Percentiles rank a stretch among this genome's conserved stretches.
phyloP scores from a whole-genome alignment of 2,888 invertebrate species.

The Brenthis hecate region DNA sequence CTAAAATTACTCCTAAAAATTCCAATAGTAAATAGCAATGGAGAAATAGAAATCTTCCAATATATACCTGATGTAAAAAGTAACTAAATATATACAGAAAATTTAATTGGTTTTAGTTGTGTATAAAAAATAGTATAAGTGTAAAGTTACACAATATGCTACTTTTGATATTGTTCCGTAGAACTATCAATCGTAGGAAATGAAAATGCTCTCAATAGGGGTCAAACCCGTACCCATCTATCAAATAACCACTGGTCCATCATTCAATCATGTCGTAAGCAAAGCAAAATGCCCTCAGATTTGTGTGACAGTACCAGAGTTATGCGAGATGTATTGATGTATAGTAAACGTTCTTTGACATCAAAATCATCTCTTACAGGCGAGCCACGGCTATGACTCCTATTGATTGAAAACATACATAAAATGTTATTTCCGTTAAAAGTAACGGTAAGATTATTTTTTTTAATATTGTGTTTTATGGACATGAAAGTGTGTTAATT shows the following conservation, averaged over 20 bases:
- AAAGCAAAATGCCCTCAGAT: conserved; percentile 2
- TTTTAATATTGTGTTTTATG: no score
- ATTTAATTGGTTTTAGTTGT: no score
- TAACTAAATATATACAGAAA: no score
- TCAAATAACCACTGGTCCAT: conserved; percentile 2
- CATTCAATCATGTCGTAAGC: conserved; percentile 6
- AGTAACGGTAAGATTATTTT: not conserved
- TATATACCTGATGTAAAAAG: no score
- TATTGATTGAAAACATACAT: not conserved
- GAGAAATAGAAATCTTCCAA: no score
- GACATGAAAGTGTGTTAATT: no score
- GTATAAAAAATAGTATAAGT: no score
- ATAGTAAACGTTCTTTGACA: conserved; percentile 3
- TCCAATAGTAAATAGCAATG: no score
- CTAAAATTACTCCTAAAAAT: no score
- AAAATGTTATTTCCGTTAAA: conserved; percentile 3
- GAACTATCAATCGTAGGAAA: conserved; percentile 9
- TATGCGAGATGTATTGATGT: not conserved
- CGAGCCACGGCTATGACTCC: not conserved
- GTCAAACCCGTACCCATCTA: conserved; percentile 11
- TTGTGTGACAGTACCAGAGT: conserved; percentile 14
- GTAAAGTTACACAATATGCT: no score
- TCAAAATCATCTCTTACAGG: not conserved
- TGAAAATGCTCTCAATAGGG: conserved; percentile 8
- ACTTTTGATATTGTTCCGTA: no score